A percentile compares a stretch with the other conserved stretches of the same genome.
These are phyloP conservation scores for Hirudinaria manillensis DNA, from an alignment of 2,888 invertebrate species.

Conservation along the genomic window DNA sequence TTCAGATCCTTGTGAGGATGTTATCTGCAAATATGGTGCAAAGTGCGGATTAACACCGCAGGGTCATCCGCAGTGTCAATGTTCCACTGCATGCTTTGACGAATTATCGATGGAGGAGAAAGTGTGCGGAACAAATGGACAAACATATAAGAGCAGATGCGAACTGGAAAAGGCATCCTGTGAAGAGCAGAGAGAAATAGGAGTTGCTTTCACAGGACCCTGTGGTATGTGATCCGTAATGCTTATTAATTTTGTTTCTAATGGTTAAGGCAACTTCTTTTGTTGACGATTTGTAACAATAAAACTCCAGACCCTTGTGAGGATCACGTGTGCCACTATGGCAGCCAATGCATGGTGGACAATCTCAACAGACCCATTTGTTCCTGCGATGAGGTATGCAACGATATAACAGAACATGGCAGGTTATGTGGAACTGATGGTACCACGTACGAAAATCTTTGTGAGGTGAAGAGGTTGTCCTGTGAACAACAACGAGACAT, in stretches of 20 bases:
- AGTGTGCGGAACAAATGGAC: conserved; percentile 24
- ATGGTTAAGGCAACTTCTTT: too few species aligned
- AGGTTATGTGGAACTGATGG: conserved; percentile 16
- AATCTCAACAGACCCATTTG: background rate
- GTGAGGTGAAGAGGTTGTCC: background rate
- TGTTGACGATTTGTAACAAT: background rate
- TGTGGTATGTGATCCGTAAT: background rate
- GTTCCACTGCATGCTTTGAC: background rate
- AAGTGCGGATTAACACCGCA: background rate
- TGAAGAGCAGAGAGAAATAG: background rate
- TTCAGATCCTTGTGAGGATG: conserved; percentile 27
- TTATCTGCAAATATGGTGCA: conserved; percentile 13
- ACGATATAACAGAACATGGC: background rate
- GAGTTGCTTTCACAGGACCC: background rate
- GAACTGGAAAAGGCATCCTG: background rate
- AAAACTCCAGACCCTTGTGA: background rate
- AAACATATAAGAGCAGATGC: conserved; percentile 17
- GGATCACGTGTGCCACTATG: conserved; percentile 5
- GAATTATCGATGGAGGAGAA: background rate
- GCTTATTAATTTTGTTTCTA: too few species aligned
- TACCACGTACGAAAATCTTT: background rate
- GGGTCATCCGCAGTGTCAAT: background rate
- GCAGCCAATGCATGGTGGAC: conserved; percentile 1
- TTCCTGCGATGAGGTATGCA: conserved; percentile 6
- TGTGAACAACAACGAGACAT: background rate